A percentile compares a stretch with the other conserved stretches of the same genome.
Evolutionary conservation across 2,888 invertebrate species (phyloP).

Genomic region (Diadromus collaris): DNA sequence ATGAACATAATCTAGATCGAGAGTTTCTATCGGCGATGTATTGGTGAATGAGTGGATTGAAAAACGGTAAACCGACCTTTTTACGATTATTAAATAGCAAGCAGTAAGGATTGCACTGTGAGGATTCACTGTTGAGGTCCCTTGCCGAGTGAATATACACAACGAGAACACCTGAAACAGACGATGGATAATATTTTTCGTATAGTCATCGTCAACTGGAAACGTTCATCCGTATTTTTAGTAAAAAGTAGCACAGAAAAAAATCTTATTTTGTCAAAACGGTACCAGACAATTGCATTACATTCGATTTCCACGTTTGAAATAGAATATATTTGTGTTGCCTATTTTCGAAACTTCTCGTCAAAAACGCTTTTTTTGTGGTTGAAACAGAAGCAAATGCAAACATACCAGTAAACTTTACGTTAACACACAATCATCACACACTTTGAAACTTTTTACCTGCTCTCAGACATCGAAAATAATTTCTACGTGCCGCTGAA

Average conservation of each 20-base stretch:
- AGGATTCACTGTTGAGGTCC: slow-evolving; percentile 79
- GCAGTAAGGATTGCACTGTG: slow-evolving; percentile 81
- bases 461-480: slow-evolving; percentile 67
- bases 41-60: background rate
- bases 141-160: slow-evolving; percentile 81
- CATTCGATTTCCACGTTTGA: background rate
- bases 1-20: background rate
- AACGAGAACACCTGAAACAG: slow-evolving; percentile 80
- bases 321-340: background rate
- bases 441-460: slow-evolving; percentile 64
- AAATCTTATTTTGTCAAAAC: too few species aligned
- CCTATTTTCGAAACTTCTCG: background rate
- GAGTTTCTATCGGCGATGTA: background rate
- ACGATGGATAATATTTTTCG: slow-evolving; percentile 9
- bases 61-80: slow-evolving; percentile 76
- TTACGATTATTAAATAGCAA: slow-evolving; percentile 81
- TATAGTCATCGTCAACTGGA: background rate
- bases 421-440: background rate
- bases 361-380: background rate
- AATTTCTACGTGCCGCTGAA: slow-evolving; percentile 71
- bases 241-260: background rate
- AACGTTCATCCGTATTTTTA: background rate
- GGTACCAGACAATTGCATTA: too few species aligned
- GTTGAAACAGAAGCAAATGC: slow-evolving; percentile 26
- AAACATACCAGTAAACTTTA: slow-evolving; percentile 11